Conservation (phyloP, 2,113 vertebrate species). For the Tringa solitaria region DNA sequence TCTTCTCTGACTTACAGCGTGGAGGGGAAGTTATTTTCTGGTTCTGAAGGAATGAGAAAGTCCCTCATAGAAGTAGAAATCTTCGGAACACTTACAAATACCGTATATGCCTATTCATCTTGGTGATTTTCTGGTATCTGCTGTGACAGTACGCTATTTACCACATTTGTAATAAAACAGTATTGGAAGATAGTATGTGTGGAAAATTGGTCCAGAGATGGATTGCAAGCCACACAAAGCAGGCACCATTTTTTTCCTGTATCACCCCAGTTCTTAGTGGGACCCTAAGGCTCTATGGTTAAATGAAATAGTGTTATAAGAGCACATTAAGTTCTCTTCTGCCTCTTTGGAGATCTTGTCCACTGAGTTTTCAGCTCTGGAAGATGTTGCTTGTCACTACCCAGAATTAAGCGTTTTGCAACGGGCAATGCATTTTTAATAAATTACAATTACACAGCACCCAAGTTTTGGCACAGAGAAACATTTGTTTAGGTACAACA, state of each 20-base stretch:
- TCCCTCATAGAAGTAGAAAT: neutral
- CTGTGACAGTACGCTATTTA: neutral
- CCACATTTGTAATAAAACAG: neutral
- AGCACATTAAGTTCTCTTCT: neutral
- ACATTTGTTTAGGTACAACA: neutral
- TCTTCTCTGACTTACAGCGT: neutral
- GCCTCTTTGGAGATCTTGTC: neutral
- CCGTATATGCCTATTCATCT: neutral
- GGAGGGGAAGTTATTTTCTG: neutral
- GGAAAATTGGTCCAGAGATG: neutral
- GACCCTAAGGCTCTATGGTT: neutral
- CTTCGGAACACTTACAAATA: neutral
- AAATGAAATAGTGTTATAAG: neutral
- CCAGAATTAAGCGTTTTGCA: neutral
- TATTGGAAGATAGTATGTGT: neutral
- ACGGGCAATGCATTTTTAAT: neutral
- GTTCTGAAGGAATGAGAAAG: neutral
- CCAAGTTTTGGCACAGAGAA: neutral
- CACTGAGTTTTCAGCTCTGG: neutral
- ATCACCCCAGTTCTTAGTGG: neutral
- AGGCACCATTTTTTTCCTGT: neutral
- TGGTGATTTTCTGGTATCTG: neutral
- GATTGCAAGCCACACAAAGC: neutral
- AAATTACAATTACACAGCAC: neutral
- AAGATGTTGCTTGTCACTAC: neutral